phyloP scores from a whole-genome alignment of 2,888 invertebrate genomes.

The Cephus runcator region DNA sequence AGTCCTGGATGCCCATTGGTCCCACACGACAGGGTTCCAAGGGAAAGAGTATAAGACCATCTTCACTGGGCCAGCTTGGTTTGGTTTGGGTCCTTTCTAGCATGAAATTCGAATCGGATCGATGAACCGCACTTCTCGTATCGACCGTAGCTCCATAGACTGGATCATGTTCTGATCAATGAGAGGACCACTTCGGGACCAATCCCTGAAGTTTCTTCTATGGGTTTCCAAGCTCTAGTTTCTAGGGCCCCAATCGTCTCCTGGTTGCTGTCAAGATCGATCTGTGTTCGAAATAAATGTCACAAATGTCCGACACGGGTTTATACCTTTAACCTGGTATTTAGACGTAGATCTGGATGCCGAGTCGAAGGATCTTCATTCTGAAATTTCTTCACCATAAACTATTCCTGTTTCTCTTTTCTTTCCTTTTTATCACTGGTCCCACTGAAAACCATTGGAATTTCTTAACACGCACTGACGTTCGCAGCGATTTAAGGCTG shows the following conservation, averaged over 20 bases:
- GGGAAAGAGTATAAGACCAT: constrained; percentile 11
- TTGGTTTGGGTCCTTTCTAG: not conserved
- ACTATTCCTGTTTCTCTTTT: not conserved
- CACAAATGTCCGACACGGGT: not conserved
- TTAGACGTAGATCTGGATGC: not conserved
- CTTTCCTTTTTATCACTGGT: not conserved
- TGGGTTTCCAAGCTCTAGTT: not conserved
- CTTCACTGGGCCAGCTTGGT: constrained; percentile 6
- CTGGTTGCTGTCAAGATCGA: not conserved
- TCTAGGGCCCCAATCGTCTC: not conserved
- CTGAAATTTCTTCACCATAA: not conserved
- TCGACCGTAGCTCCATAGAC: constrained; percentile 11
- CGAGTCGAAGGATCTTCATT: not conserved
- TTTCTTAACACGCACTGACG: not conserved
- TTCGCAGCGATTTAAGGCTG: not conserved
- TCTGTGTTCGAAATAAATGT: not conserved
- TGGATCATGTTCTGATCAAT: not conserved
- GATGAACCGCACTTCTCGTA: constrained; percentile 29
- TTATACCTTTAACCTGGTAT: not conserved
- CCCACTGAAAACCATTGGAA: not conserved
- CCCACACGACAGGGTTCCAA: constrained; percentile 16
- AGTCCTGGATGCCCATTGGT: constrained; percentile 9
- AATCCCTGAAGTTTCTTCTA: not conserved
- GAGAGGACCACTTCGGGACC: not conserved
- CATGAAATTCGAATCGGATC: constrained; percentile 33